phyloP scores from a whole-genome alignment of 2,888 invertebrate genomes.

The Tipula vernalis region DNA sequence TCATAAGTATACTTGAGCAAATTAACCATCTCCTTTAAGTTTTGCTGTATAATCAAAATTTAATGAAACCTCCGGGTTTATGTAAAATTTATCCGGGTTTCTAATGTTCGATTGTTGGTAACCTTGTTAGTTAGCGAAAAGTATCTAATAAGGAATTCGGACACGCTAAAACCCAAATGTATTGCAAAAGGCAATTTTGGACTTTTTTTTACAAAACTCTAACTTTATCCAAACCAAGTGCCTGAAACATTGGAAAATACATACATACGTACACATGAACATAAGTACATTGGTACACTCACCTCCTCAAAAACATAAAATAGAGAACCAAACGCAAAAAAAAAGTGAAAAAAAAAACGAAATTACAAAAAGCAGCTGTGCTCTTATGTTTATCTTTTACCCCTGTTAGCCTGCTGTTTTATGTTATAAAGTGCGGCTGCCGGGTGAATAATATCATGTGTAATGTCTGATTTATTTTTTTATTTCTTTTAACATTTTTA shows the following conservation, averaged over 20 bases:
- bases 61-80: no score
- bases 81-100: no score
- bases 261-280: not conserved
- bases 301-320: not conserved
- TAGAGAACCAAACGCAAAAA: not conserved
- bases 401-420: conserved; percentile 9
- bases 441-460: conserved; percentile 9
- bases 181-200: no score
- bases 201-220: not conserved
- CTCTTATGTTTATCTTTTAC: conserved; percentile 7
- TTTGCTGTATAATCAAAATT: no score
- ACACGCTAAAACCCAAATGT: no score
- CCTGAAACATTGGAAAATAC: not conserved
- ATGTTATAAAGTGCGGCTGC: conserved; percentile 6
- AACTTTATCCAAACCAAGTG: not conserved
- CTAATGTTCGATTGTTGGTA: no score
- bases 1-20: no score
- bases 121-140: no score
- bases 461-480: conserved; percentile 8
- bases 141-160: no score
- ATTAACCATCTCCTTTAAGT: no score
- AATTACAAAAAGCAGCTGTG: not conserved
- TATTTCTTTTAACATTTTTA: not conserved
- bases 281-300: not conserved
- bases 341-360: not conserved